phyloP scores from a whole-genome alignment of 2,797 vertebrate species.

The Loris lydekkerianus region DNA sequence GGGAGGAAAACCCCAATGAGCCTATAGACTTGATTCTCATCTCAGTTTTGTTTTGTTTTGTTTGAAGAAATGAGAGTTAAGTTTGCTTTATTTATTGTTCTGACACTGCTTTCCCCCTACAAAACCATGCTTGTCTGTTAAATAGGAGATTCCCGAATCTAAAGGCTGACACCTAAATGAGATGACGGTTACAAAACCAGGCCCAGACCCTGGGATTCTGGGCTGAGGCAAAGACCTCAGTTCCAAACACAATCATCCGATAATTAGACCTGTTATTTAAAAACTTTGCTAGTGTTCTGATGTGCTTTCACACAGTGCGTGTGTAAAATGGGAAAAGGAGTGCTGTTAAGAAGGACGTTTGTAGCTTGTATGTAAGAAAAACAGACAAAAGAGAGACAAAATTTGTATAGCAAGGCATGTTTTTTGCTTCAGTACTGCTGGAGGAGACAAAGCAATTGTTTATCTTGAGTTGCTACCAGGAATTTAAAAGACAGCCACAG shows the following conservation, averaged over 20 bases:
- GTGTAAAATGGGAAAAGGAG: neutral
- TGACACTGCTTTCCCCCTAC: neutral
- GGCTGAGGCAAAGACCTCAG: neutral
- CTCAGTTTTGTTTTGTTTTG: neutral
- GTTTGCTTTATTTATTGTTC: slow-evolving; percentile 3
- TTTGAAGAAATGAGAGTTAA: neutral
- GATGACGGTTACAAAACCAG: neutral
- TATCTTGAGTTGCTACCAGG: slow-evolving; percentile 57
- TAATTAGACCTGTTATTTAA: slow-evolving; percentile 15
- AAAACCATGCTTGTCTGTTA: neutral
- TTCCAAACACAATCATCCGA: neutral
- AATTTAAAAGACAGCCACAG: slow-evolving; percentile 65
- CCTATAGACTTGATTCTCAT: neutral
- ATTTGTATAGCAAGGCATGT: slow-evolving; percentile 28
- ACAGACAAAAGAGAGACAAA: slow-evolving; percentile 16
- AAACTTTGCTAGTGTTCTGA: neutral
- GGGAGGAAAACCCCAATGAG: neutral
- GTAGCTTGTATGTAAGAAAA: neutral
- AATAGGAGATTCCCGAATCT: neutral
- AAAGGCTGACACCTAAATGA: slow-evolving; percentile 12
- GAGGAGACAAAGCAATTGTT: slow-evolving; percentile 57
- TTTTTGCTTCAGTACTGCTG: slow-evolving; percentile 8
- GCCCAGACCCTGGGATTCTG: neutral
- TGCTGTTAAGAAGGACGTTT: neutral
- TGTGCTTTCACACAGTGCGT: neutral